These are phyloP conservation scores for Nomada ruficornis DNA, from an alignment of 2,888 invertebrate species.

Conservation along the genomic window DNA sequence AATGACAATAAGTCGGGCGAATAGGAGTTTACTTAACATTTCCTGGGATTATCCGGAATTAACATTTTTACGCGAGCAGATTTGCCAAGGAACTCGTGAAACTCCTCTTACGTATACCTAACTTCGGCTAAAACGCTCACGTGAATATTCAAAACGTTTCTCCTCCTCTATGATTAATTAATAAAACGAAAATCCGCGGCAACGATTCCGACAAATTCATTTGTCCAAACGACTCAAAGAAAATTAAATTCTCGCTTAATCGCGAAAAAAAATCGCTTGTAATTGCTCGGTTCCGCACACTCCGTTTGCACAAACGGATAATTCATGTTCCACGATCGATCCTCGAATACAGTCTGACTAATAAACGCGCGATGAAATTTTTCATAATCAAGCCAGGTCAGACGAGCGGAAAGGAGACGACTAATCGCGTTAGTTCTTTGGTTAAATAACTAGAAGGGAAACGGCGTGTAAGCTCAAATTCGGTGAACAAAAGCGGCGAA, in stretches of 20 bases:
- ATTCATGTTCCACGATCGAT: background rate
- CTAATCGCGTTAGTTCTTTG: background rate
- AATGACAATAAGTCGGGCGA: background rate
- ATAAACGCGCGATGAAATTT: background rate
- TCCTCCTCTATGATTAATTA: background rate
- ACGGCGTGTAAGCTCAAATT: constrained; percentile 45
- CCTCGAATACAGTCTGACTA: background rate
- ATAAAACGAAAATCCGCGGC: background rate
- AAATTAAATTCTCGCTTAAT: too few species aligned
- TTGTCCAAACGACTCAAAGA: background rate
- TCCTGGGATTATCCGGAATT: background rate
- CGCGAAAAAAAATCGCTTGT: too few species aligned
- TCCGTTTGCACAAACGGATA: too few species aligned
- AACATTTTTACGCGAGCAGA: background rate
- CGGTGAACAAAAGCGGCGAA: constrained; percentile 57
- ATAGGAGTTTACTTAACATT: background rate
- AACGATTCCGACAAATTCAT: background rate
- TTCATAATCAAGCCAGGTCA: background rate
- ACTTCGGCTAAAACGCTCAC: background rate
- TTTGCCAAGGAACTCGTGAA: background rate
- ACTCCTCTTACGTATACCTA: background rate
- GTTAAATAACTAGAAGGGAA: background rate
- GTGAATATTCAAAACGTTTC: background rate
- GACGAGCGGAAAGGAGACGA: background rate
- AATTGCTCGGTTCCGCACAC: too few species aligned